These are phyloP conservation scores for Diplodus sargus DNA, from an alignment of 2,797 vertebrate genomes.

Conservation along the genomic window DNA sequence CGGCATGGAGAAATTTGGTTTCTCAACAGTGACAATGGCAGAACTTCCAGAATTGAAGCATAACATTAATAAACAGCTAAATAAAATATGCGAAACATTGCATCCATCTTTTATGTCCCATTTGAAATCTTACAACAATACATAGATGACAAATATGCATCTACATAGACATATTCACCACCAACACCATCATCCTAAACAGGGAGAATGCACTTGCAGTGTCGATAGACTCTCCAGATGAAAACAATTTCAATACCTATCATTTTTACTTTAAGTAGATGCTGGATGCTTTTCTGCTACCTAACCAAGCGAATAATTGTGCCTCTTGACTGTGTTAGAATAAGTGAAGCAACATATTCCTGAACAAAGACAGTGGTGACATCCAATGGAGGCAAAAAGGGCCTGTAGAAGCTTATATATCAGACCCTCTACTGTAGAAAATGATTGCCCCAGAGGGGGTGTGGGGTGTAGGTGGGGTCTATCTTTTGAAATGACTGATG, in stretches of 20 bases:
- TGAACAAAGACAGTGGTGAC: constrained; percentile 11
- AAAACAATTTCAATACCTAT: not conserved
- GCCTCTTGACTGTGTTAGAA: not conserved
- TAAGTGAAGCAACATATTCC: not conserved
- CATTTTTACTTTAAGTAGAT: not conserved
- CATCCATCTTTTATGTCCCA: not conserved
- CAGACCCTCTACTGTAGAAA: constrained; percentile 44
- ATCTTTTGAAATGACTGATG: constrained; percentile 79
- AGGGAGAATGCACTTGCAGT: not conserved
- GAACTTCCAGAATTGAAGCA: not conserved
- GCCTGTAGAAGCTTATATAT: constrained; percentile 28
- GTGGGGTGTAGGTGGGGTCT: constrained; percentile 55
- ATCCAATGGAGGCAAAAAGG: constrained; percentile 41
- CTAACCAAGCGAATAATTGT: not conserved
- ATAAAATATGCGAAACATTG: constrained; percentile 6
- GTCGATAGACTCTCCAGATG: not conserved
- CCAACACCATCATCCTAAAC: not conserved
- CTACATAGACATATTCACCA: constrained; percentile 1
- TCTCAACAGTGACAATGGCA: not conserved
- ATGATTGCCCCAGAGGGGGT: constrained; percentile 52
- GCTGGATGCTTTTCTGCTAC: not conserved
- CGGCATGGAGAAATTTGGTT: not conserved
- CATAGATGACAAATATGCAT: not conserved
- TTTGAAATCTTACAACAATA: not conserved
- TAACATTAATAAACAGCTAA: not conserved